phyloP scores from a whole-genome alignment of 2,888 invertebrate genomes.

The Drosophila histrio region DNA sequence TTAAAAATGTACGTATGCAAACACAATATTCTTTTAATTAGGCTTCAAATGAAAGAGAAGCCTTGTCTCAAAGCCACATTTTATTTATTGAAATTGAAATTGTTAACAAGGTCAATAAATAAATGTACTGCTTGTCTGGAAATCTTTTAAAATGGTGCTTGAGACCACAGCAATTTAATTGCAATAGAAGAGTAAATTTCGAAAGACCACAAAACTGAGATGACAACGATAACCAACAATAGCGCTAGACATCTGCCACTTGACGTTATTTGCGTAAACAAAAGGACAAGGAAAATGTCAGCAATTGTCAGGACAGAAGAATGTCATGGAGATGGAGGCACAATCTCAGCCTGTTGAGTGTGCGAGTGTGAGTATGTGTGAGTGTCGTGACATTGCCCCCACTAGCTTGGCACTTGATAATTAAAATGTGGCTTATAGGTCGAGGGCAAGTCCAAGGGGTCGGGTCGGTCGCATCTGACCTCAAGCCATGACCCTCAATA shows the following conservation, averaged over 20 bases:
- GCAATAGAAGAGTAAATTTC: slow-evolving; percentile 39
- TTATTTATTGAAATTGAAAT: background rate
- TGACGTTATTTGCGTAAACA: slow-evolving; percentile 57
- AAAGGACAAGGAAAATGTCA: slow-evolving; percentile 55
- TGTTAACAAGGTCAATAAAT: background rate
- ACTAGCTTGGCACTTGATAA: slow-evolving; percentile 41
- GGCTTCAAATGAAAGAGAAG: too few species aligned
- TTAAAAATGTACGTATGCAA: too few species aligned
- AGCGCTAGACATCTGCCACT: slow-evolving; percentile 53
- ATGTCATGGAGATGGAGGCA: background rate
- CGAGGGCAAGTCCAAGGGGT: too few species aligned
- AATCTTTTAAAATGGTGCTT: background rate
- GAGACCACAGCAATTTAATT: slow-evolving; percentile 44
- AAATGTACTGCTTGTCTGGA: background rate
- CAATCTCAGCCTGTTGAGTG: slow-evolving; percentile 34
- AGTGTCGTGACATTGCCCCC: slow-evolving; percentile 43
- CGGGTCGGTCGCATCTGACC: slow-evolving; percentile 40
- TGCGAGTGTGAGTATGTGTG: background rate
- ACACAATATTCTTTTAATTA: too few species aligned
- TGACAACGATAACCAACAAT: slow-evolving; percentile 27
- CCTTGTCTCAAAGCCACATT: too few species aligned
- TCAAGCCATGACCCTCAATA: slow-evolving; percentile 31
- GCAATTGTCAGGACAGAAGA: slow-evolving; percentile 35
- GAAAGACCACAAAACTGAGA: slow-evolving; percentile 49
- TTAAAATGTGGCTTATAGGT: slow-evolving; percentile 42